These are phyloP conservation scores for Anodontia alba DNA, from an alignment of 2,888 invertebrate genomes.

Conservation along the genomic window DNA sequence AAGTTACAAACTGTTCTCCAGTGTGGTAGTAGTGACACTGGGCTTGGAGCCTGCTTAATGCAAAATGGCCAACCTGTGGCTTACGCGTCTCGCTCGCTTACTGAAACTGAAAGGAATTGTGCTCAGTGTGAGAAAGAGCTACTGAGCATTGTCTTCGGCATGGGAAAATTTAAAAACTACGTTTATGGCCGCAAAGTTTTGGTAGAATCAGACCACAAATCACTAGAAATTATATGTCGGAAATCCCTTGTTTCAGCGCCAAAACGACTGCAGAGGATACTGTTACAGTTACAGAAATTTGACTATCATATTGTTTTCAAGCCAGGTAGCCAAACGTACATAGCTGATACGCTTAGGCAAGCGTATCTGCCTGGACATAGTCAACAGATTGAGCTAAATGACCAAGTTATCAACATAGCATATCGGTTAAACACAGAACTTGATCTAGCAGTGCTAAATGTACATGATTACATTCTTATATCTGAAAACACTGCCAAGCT, in stretches of 20 bases:
- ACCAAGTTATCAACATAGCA: too few species aligned
- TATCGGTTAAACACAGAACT: too few species aligned
- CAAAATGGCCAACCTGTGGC: conserved; percentile 61
- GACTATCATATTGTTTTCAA: too few species aligned
- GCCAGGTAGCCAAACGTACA: too few species aligned
- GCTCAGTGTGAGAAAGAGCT: conserved; percentile 65
- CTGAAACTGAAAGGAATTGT: conserved; percentile 46
- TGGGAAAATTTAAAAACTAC: conserved; percentile 51
- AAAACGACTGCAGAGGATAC: conserved; percentile 63
- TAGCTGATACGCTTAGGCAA: too few species aligned
- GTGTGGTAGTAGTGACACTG: conserved; percentile 40
- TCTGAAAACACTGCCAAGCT: too few species aligned
- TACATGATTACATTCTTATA: too few species aligned
- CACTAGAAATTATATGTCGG: conserved; percentile 47
- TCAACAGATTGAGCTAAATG: too few species aligned
- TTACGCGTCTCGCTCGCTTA: conserved; percentile 50
- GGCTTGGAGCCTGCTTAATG: conserved; percentile 60
- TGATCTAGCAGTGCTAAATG: too few species aligned
- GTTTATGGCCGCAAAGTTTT: conserved; percentile 42
- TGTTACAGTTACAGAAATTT: conserved; percentile 58
- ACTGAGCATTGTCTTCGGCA: conserved; percentile 50
- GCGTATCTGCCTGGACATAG: too few species aligned
- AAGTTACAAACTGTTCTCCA: conserved; percentile 4
- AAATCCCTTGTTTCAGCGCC: conserved; percentile 54
- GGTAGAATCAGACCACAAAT: conserved; percentile 55